Percentiles rank a stretch among this genome's conserved stretches.
phyloP scores from a whole-genome alignment of 2,888 invertebrate genomes.

The Dynastes tityus region DNA sequence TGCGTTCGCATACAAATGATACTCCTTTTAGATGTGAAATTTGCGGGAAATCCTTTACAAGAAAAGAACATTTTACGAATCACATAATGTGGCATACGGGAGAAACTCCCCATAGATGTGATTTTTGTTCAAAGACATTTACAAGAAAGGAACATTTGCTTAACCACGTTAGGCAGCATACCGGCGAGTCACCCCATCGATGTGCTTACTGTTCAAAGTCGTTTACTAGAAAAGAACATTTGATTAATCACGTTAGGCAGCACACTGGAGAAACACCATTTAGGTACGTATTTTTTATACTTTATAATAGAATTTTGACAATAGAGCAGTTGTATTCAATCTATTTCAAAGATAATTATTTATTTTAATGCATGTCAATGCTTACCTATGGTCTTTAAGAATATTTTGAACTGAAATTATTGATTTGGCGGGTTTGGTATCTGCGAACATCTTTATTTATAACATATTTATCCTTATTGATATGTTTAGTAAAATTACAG shows the following conservation, averaged over 20 bases:
- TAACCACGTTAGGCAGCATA: conserved; percentile 85
- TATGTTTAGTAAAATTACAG: too few species aligned
- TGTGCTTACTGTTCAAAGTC: conserved; percentile 91
- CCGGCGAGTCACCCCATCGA: conserved; percentile 88
- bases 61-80: conserved; percentile 93
- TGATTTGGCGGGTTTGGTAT: too few species aligned
- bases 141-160: conserved; percentile 84
- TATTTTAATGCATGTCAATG: too few species aligned
- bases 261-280: conserved; percentile 85
- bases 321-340: too few species aligned
- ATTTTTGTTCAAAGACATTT: conserved; percentile 86
- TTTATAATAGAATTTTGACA: too few species aligned
- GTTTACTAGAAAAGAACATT: conserved; percentile 89
- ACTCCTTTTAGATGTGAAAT: conserved; percentile 87
- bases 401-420: too few species aligned
- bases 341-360: too few species aligned
- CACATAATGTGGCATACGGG: conserved; percentile 90
- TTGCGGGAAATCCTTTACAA: conserved; percentile 90
- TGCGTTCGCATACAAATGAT: conserved; percentile 91
- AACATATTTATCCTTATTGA: too few species aligned
- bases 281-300: conserved; percentile 70
- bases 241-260: conserved; percentile 88
- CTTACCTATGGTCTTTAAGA: too few species aligned
- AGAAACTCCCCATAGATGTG: conserved; percentile 85
- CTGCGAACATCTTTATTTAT: too few species aligned